A percentile compares a stretch with the other conserved stretches of the same genome.
Conservation (phyloP, 1,140 invertebrate species). For the Brachionus koreanus region DNA sequence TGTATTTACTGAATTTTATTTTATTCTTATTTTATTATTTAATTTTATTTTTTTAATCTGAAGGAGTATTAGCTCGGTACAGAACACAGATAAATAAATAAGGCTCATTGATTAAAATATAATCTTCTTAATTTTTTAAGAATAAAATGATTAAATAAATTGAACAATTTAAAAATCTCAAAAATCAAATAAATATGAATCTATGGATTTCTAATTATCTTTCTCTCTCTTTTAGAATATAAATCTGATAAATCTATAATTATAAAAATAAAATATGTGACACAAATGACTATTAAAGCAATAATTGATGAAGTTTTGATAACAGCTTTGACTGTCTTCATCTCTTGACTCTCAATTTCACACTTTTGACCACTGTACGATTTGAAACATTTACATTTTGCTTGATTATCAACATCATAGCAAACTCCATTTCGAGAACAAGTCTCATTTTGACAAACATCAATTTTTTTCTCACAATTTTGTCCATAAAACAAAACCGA, state of each 20-base stretch:
- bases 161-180: no score
- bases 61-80: no score
- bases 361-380: constrained; percentile 1
- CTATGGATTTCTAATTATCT: not conserved
- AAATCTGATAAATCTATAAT: not conserved
- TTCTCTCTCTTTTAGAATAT: not conserved
- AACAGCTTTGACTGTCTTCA: not conserved
- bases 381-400: constrained; percentile 26
- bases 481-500: not conserved
- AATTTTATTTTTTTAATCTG: no score
- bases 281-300: not conserved
- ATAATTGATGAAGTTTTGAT: not conserved
- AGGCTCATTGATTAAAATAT: no score
- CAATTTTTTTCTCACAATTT: not conserved
- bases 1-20: no score
- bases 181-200: no score
- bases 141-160: no score
- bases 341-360: not conserved
- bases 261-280: not conserved
- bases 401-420: not conserved
- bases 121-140: no score
- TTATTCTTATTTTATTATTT: no score
- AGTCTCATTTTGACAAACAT: constrained; percentile 13
- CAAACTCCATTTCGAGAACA: constrained; percentile 33
- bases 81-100: no score